Conservation (phyloP, 2,113 vertebrate species). For the Phocoena sinus region DNA sequence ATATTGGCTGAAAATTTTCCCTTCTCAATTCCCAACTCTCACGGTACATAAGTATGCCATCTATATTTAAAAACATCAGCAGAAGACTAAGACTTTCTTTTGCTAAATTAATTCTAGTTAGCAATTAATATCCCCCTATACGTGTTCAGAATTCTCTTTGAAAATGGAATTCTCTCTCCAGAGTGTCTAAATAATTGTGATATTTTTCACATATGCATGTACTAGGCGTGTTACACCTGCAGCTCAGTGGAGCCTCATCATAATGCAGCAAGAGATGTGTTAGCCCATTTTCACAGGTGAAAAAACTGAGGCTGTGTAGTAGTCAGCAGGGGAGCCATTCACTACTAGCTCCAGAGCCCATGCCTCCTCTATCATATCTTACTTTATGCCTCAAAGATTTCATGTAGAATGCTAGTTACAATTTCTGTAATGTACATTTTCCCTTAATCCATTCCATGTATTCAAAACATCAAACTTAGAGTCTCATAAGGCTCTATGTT, state of each 20-base stretch:
- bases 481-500: neutral
- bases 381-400: neutral
- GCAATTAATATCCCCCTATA: neutral
- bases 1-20: neutral
- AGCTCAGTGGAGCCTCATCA: neutral
- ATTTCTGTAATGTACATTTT: neutral
- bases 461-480: neutral
- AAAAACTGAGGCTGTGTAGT: neutral
- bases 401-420: neutral
- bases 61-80: neutral
- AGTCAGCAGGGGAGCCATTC: neutral
- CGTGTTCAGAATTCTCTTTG: neutral
- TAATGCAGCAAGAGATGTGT: rapidly evolving
- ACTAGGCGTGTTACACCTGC: rapidly evolving
- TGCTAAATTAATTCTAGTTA: neutral
- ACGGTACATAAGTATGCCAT: neutral
- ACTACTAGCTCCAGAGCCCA: neutral
- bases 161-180: neutral
- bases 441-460: neutral
- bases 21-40: neutral
- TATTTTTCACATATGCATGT: rapidly evolving
- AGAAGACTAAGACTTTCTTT: neutral
- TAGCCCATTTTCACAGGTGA: neutral
- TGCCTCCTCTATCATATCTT: neutral
- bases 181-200: neutral